A percentile compares a stretch with the other conserved stretches of the same genome.
Evolutionary conservation across 1,140 invertebrate species (phyloP).

Genomic region (Paraescarpia echinospica): DNA sequence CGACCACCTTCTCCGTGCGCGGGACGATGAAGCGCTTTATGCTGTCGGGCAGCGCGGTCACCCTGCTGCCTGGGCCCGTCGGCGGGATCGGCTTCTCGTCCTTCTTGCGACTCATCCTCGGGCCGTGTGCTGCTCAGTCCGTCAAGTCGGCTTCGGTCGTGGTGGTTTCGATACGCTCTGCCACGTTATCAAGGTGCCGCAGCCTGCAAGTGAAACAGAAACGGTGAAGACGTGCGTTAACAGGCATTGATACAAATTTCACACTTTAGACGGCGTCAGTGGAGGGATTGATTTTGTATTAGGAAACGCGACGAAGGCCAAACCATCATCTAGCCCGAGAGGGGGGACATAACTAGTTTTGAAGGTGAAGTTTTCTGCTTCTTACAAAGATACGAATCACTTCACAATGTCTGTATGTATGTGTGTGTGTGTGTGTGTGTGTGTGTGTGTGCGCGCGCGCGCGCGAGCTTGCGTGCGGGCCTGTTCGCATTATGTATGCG

Average conservation of each 20-base stretch:
- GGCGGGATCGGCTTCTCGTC: conserved; percentile 47
- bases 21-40: conserved; percentile 40
- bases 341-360: too few relatives aligned
- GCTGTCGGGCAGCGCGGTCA: conserved; percentile 43
- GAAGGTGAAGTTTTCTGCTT: too few relatives aligned
- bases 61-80: conserved; percentile 51
- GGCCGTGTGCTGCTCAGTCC: neutral
- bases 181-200: neutral
- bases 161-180: neutral
- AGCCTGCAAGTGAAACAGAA: neutral
- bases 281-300: too few relatives aligned
- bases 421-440: conserved; percentile 7
- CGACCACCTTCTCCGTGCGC: conserved; percentile 33
- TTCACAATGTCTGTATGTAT: too few relatives aligned
- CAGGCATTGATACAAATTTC: too few relatives aligned
- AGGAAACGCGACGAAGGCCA: too few relatives aligned
- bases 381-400: neutral
- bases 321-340: too few relatives aligned
- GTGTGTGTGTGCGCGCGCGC: conserved; percentile 6
- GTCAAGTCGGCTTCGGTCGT: neutral
- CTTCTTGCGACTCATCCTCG: conserved; percentile 34
- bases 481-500: too few relatives aligned
- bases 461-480: too few relatives aligned
- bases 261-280: too few relatives aligned
- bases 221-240: neutral